Evolutionary conservation across 2,888 invertebrate species (phyloP).

Genomic region (Bruchidius siliquastri): DNA sequence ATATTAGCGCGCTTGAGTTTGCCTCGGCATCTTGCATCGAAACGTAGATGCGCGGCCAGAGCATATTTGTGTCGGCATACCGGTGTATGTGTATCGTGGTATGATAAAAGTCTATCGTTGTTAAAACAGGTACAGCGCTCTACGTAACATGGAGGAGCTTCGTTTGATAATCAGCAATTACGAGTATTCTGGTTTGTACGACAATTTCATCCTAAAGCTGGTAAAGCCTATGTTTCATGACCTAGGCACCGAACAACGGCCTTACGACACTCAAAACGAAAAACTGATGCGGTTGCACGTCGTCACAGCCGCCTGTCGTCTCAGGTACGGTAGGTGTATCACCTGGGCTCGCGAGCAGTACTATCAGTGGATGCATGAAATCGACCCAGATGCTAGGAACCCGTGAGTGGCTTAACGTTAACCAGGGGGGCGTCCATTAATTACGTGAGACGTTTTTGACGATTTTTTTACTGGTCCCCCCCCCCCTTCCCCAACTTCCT

Average conservation of each 20-base stretch:
- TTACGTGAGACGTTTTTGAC: too few relatives aligned
- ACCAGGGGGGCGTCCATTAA: too few relatives aligned
- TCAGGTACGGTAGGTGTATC: constrained; percentile 54
- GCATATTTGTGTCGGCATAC: too few relatives aligned
- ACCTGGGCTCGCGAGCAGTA: constrained; percentile 51
- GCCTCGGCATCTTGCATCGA: too few relatives aligned
- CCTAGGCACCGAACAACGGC: constrained; percentile 52
- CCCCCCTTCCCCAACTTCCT: too few relatives aligned
- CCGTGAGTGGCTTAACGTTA: constrained; percentile 30
- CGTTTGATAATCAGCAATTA: constrained; percentile 50
- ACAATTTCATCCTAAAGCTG: constrained; percentile 34
- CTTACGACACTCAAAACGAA: constrained; percentile 53
- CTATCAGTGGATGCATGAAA: constrained; percentile 38
- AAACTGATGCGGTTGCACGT: constrained; percentile 56
- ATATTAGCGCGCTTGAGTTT: too few relatives aligned
- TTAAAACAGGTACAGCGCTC: constrained; percentile 44
- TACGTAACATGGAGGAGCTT: constrained; percentile 55
- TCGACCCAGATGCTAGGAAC: constrained; percentile 38
- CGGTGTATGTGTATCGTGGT: too few relatives aligned
- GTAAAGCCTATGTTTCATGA: constrained; percentile 44
- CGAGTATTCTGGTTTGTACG: constrained; percentile 50
- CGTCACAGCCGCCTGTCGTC: constrained; percentile 56
- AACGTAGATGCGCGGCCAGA: too few relatives aligned
- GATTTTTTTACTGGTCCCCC: too few relatives aligned
- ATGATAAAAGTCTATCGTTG: background rate